These are phyloP conservation scores for Petrocephalus zakoni DNA, from an alignment of 2,113 vertebrate genomes.

Conservation along the genomic window DNA sequence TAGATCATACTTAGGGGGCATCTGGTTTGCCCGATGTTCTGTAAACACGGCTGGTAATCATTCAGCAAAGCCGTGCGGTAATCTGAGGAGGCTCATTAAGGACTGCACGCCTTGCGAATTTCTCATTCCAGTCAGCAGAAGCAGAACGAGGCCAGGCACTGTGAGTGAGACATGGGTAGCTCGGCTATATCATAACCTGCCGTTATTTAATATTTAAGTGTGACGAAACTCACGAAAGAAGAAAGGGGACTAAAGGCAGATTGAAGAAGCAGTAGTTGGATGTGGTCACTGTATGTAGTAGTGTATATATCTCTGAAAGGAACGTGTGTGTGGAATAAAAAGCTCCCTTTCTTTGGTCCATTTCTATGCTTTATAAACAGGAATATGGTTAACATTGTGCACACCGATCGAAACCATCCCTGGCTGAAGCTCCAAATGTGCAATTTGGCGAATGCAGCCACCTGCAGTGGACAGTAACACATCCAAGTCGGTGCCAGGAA, in stretches of 20 bases:
- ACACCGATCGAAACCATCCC: background rate
- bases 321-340: background rate
- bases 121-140: background rate
- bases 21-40: background rate
- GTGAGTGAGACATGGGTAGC: background rate
- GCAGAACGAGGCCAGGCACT: background rate
- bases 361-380: background rate
- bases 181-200: background rate
- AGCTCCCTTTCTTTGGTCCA: background rate
- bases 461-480: background rate
- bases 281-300: background rate
- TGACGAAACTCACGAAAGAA: background rate
- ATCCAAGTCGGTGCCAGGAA: background rate
- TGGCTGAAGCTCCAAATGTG: background rate
- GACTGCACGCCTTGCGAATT: background rate
- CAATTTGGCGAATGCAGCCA: background rate
- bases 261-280: background rate
- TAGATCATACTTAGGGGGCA: background rate
- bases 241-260: background rate
- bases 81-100: background rate
- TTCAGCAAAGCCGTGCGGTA: background rate
- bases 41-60: background rate
- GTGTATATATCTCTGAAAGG: background rate
- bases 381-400: background rate
- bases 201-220: background rate